Base-by-base conservation (phyloP, 2,888 invertebrate genomes). In the Thymelicus acteon region DNA sequence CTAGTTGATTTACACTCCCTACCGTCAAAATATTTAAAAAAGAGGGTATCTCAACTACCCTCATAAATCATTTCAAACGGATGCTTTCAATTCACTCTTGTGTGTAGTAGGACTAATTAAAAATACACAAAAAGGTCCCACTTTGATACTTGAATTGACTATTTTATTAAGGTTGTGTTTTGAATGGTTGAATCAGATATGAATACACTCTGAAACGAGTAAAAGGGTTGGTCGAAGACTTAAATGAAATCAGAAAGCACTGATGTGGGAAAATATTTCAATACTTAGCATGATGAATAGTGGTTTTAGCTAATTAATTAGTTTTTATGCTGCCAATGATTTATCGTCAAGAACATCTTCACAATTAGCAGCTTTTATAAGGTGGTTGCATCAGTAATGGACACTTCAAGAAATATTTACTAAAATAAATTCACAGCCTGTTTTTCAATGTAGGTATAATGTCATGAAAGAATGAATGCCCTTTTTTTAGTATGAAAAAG, bases 161-260 rank as follows among this genome's bases (percentile, higher is more conserved):
- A 48, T 66, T 66, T 15, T 60, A 60, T 66, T 60, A 37, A 48
- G 66, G 66, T 58, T 44, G 13, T 24, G n/a, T 49, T 54, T 58
- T 58, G 66, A 66, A 58, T 66, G 37, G 65, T 13, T 24, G 44
- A 54, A 57, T 57, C 24, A 24, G 65, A 66, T 19, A 19, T 60
- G 66, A 66, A 66, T 66, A 19, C 48, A 37, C 47, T 31, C 37
- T 40, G 48, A 37, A 58, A 31, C 3, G 31, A 31, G 31, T 12
- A 15, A 65, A 65, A 58, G 57, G 66, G 57, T 31, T 31, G 24
- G 57, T 24, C 6, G 57, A 31, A 57, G 24, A 24, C 31, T 57
- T 24, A 31, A 57, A 57, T 57, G 24, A n/a, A 24, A 57, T 57
- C 57, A 13, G 31, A 13, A 31, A 12, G 44, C 44, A 44, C 12